These are phyloP conservation scores for Aptenodytes forsteri DNA, from an alignment of 2,113 vertebrate genomes.

Conservation along the genomic window DNA sequence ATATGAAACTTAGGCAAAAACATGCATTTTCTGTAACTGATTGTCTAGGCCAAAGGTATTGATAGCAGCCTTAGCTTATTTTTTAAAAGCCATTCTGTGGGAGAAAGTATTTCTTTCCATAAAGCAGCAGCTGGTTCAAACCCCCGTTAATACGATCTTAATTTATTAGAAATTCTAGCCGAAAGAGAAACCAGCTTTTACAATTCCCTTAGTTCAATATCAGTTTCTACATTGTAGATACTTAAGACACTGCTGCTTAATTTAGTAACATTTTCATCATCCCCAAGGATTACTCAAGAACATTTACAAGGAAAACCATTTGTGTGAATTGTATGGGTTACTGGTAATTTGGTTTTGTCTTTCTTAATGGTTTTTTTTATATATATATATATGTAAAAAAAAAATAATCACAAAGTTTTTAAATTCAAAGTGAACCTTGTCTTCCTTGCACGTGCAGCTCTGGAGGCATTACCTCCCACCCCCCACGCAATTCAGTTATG, in stretches of 20 bases:
- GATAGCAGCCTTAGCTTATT: background rate
- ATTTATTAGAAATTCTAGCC: slow-evolving; percentile 20
- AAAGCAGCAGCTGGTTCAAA: slow-evolving; percentile 53
- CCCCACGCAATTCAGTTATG: rapidly evolving
- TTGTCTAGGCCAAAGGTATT: background rate
- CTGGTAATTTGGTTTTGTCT: slow-evolving; percentile 28
- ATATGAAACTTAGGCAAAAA: background rate
- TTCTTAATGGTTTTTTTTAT: background rate
- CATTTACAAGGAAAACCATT: slow-evolving; percentile 59
- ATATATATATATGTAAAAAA: background rate
- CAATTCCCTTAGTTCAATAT: slow-evolving; percentile 62
- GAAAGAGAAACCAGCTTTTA: slow-evolving; percentile 33
- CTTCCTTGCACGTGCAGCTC: background rate
- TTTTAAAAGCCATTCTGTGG: background rate
- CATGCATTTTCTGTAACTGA: background rate
- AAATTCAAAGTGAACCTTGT: background rate
- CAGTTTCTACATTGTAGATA: slow-evolving; percentile 5
- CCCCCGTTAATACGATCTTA: background rate
- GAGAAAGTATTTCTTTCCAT: background rate
- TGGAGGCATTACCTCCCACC: background rate
- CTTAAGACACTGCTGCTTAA: slow-evolving; percentile 50
- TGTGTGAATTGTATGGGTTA: background rate
- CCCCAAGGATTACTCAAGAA: slow-evolving; percentile 56
- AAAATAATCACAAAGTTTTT: background rate
- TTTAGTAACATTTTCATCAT: slow-evolving; percentile 49